Evolutionary conservation across 2,113 vertebrate genomes (phyloP).

Genomic region (Neomonachus schauinslandi): DNA sequence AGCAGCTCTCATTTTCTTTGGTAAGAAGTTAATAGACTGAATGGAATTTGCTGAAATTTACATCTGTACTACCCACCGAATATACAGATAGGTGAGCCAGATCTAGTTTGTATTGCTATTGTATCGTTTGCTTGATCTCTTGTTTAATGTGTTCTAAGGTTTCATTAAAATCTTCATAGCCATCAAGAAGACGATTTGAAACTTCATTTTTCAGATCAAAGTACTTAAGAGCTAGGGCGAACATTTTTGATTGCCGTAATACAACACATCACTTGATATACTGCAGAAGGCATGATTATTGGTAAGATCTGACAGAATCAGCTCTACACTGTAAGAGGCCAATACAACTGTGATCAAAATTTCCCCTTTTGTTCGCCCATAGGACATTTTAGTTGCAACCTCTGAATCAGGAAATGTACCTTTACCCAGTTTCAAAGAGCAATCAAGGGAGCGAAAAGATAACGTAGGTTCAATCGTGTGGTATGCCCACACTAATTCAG

Average conservation of each 20-base stretch:
- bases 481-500: background rate
- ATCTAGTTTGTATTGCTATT: background rate
- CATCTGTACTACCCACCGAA: background rate
- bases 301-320: background rate
- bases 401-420: conserved; percentile 26
- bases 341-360: background rate
- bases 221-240: background rate
- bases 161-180: conserved; percentile 22
- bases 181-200: background rate
- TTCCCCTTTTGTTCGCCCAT: background rate
- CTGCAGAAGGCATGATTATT: background rate
- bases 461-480: background rate
- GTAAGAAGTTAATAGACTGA: background rate
- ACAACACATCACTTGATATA: background rate
- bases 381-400: background rate
- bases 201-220: conserved; percentile 32
- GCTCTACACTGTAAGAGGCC: background rate
- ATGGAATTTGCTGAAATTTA: background rate
- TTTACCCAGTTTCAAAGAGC: background rate
- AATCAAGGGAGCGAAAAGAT: background rate
- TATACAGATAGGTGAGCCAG: background rate
- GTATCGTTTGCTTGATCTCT: background rate
- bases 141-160: background rate
- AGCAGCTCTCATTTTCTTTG: background rate
- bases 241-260: background rate